These are phyloP conservation scores for Semnornis frantzii DNA, from an alignment of 2,113 vertebrate genomes.

Conservation along the genomic window DNA sequence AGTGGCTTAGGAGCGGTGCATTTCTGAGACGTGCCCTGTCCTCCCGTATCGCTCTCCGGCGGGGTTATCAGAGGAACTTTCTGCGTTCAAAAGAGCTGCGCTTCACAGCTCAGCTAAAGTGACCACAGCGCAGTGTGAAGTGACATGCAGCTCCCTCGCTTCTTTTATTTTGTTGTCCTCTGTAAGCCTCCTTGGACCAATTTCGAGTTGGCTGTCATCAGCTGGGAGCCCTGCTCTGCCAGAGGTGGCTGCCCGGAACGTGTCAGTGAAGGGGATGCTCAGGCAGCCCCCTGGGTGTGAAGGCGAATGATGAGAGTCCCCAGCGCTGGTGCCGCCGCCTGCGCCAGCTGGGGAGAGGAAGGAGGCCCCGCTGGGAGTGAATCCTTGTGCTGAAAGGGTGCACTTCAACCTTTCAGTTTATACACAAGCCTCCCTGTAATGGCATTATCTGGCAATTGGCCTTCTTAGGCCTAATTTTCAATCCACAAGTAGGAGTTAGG, in stretches of 20 bases:
- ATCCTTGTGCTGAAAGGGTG: constrained; percentile 82
- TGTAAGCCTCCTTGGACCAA: constrained; percentile 59
- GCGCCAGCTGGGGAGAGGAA: not conserved
- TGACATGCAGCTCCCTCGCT: constrained; percentile 43
- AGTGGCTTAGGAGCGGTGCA: constrained; percentile 68
- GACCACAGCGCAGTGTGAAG: constrained; percentile 74
- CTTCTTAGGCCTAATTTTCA: constrained; percentile 76
- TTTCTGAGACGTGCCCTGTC: constrained; percentile 72
- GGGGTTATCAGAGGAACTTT: constrained; percentile 77
- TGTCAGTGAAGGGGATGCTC: constrained; percentile 83
- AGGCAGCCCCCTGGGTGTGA: constrained; percentile 75
- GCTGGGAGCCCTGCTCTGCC: constrained; percentile 41
- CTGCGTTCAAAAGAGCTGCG: constrained; percentile 68
- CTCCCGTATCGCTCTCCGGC: constrained; percentile 68
- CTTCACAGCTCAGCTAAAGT: constrained; percentile 77
- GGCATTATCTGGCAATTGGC: constrained; percentile 77
- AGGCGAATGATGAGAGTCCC: constrained; percentile 71
- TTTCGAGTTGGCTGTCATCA: constrained; percentile 77
- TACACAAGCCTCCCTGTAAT: constrained; percentile 71
- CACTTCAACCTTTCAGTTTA: constrained; percentile 87
- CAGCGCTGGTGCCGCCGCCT: not conserved
- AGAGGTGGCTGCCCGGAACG: constrained; percentile 70
- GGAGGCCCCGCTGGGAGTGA: constrained; percentile 32
- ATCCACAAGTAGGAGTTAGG: constrained; percentile 77
- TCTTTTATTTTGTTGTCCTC: not conserved